Conservation (phyloP, 92 coral and sea anemone genomes). For the Paragorgia papillata region DNA sequence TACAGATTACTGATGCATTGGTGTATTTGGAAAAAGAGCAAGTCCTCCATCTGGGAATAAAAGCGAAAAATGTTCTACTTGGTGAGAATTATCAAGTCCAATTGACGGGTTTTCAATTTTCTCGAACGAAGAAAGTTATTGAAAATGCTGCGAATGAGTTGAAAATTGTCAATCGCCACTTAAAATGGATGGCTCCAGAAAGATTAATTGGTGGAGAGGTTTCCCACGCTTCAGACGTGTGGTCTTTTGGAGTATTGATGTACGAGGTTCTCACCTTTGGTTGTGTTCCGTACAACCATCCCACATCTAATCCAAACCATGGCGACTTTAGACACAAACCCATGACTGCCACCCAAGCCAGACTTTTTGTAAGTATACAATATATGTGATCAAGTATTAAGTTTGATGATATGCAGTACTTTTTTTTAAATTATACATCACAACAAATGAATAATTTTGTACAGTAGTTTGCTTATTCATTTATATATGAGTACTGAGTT, state of each 20-base stretch:
- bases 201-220: neutral
- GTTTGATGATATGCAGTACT: neutral
- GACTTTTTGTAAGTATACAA: conserved; percentile 10
- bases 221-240: neutral
- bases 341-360: conserved; percentile 16
- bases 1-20: conserved; percentile 7
- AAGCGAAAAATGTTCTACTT: conserved; percentile 13
- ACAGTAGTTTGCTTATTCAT: too few relatives aligned
- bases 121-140: neutral
- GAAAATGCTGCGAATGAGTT: neutral
- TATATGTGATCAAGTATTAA: too few relatives aligned
- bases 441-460: too few relatives aligned
- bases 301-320: neutral
- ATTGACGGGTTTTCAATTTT: conserved; percentile 22
- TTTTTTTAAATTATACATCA: too few relatives aligned
- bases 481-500: too few relatives aligned
- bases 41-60: conserved; percentile 10
- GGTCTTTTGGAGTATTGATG: conserved; percentile 20
- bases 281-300: conserved; percentile 30
- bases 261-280: conserved; percentile 24
- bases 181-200: conserved; percentile 41
- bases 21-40: neutral
- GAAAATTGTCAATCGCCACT: neutral
- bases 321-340: conserved; percentile 25
- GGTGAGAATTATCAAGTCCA: neutral